Evolutionary conservation across 2,797 vertebrate genomes (phyloP).

Genomic region (Apodemus agrarius): DNA sequence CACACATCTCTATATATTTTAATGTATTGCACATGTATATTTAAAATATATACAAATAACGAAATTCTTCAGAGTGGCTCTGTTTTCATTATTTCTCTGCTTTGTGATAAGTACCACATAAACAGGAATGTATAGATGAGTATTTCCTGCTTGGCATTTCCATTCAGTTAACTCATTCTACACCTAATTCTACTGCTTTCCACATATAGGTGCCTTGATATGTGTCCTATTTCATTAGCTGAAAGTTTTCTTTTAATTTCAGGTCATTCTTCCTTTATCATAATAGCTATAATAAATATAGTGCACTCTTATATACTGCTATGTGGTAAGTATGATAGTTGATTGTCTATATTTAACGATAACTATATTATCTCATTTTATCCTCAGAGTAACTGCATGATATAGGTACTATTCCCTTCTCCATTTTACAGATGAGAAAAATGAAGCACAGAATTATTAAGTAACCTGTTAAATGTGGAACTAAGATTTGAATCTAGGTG

Average conservation of each 20-base stretch:
- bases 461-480: conserved; percentile 27
- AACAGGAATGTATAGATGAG: conserved; percentile 71
- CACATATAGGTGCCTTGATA: conserved; percentile 64
- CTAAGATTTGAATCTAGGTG: conserved; percentile 31
- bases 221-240: conserved; percentile 51
- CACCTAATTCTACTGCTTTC: conserved; percentile 60
- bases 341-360: not conserved
- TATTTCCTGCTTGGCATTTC: conserved; percentile 71
- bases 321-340: conserved; percentile 47
- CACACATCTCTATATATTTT: conserved; percentile 84
- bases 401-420: not conserved
- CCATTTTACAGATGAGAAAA: conserved; percentile 26
- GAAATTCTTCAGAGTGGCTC: conserved; percentile 75
- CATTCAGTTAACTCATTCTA: conserved; percentile 72
- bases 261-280: conserved; percentile 47
- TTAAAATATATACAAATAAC: conserved; percentile 83
- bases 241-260: conserved; percentile 63
- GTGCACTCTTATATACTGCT: conserved; percentile 23
- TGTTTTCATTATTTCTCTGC: conserved; percentile 80
- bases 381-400: not conserved
- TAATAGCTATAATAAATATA: conserved; percentile 60
- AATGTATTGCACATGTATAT: conserved; percentile 84
- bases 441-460: conserved; percentile 42
- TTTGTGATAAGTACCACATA: conserved; percentile 73
- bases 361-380: conserved; percentile 58